phyloP scores from a whole-genome alignment of 2,888 invertebrate genomes.

The Actias luna region DNA sequence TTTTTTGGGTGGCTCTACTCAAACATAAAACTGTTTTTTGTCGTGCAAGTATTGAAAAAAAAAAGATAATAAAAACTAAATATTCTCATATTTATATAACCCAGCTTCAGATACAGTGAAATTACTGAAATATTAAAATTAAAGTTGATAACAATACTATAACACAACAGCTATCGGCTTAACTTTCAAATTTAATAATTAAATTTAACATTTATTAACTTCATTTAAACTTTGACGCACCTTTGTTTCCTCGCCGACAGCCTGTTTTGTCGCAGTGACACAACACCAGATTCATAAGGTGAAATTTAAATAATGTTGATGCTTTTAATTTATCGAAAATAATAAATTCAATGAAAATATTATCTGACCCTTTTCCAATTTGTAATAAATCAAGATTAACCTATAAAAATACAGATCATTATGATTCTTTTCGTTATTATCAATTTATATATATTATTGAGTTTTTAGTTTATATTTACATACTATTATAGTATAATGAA shows the following conservation, averaged over 20 bases:
- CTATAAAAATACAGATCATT: too few species aligned
- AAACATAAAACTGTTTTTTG: too few species aligned
- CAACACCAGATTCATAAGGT: background rate
- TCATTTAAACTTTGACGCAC: slow-evolving; percentile 19
- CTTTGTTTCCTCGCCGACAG: slow-evolving; percentile 17
- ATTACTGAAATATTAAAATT: background rate
- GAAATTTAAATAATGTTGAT: slow-evolving; percentile 2
- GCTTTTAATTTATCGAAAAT: background rate
- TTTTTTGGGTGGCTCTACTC: too few species aligned
- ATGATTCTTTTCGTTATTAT: too few species aligned
- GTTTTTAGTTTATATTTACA: too few species aligned
- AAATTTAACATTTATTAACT: slow-evolving; percentile 18
- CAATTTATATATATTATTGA: too few species aligned
- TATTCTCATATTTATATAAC: too few species aligned
- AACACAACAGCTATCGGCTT: slow-evolving; percentile 10
- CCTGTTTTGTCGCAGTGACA: slow-evolving; percentile 16
- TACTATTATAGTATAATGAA: too few species aligned
- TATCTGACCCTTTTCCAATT: background rate
- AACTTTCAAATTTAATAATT: slow-evolving; percentile 18
- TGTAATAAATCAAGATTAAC: too few species aligned
- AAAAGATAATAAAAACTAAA: too few species aligned
- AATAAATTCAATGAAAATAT: background rate
- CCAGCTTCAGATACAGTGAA: background rate
- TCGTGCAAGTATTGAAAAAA: too few species aligned
- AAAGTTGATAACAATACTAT: slow-evolving; percentile 3